Evolutionary conservation across 1,140 invertebrate genomes (phyloP).

Genomic region (Harpegnathos saltator): DNA sequence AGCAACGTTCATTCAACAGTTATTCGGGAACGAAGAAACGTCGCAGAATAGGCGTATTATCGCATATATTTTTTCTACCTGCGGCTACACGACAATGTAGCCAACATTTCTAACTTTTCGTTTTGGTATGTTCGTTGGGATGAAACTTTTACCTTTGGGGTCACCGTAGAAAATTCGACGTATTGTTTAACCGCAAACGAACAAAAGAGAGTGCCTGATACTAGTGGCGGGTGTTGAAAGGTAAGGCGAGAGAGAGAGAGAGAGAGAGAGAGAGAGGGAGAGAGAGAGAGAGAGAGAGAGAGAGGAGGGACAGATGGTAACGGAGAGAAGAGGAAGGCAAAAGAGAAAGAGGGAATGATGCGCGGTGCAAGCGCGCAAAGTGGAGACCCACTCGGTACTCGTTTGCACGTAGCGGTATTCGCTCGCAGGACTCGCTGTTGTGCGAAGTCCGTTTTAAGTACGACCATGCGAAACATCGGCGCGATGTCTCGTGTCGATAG

Average conservation of each 20-base stretch:
- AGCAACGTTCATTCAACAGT: too few relatives aligned
- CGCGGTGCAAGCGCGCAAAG: conserved; percentile 36
- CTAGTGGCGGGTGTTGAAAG: conserved; percentile 32
- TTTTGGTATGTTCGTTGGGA: too few relatives aligned
- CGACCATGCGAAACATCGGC: neutral
- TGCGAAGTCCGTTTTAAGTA: conserved; percentile 35
- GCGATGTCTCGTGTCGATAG: neutral
- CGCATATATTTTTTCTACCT: too few relatives aligned
- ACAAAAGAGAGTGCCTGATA: conserved; percentile 19
- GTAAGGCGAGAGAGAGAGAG: too few relatives aligned
- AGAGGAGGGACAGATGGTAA: too few relatives aligned
- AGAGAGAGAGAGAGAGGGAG: too few relatives aligned
- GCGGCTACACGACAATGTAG: neutral
- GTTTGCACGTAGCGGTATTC: conserved; percentile 55
- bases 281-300: too few relatives aligned
- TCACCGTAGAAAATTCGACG: neutral
- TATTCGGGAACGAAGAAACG: too few relatives aligned
- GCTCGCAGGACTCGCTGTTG: neutral
- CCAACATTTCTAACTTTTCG: neutral
- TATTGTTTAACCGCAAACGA: conserved; percentile 18
- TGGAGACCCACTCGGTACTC: conserved; percentile 41
- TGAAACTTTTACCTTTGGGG: too few relatives aligned
- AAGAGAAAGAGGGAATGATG: conserved; percentile 28
- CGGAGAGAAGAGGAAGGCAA: neutral
- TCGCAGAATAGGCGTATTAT: too few relatives aligned